Evolutionary conservation across 2,113 vertebrate species (phyloP).

Genomic region (Mus musculus): DNA sequence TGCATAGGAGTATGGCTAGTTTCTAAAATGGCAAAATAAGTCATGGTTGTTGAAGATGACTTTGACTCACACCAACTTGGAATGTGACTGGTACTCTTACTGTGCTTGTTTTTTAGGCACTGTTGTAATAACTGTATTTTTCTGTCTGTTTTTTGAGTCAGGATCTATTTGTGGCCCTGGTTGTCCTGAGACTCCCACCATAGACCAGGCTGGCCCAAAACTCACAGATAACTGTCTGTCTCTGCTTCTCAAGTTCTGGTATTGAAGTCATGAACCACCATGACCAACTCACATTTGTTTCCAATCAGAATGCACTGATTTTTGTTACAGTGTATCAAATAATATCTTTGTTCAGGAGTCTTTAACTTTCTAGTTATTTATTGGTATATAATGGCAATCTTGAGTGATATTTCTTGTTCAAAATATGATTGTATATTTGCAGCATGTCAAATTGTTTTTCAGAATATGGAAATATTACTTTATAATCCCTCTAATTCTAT

Average conservation of each 20-base stretch:
- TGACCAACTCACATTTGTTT: neutral
- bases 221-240: neutral
- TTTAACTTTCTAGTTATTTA: slow-evolving; percentile 4
- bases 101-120: neutral
- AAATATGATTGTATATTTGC: neutral
- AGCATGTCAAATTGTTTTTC: neutral
- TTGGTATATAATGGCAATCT: neutral
- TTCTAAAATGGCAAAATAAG: neutral
- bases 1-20: neutral
- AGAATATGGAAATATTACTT: neutral
- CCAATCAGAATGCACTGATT: neutral
- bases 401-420: neutral
- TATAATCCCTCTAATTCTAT: slow-evolving; percentile 25
- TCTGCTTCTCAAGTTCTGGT: neutral
- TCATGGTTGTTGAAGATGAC: neutral
- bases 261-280: neutral
- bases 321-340: neutral
- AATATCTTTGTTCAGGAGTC: neutral
- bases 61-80: neutral
- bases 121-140: neutral
- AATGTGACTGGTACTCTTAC: neutral
- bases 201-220: neutral
- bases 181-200: neutral
- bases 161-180: neutral
- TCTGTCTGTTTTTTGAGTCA: neutral